Conservation (phyloP, 92 coral and sea anemone species). For the Heliopora coerulea region DNA sequence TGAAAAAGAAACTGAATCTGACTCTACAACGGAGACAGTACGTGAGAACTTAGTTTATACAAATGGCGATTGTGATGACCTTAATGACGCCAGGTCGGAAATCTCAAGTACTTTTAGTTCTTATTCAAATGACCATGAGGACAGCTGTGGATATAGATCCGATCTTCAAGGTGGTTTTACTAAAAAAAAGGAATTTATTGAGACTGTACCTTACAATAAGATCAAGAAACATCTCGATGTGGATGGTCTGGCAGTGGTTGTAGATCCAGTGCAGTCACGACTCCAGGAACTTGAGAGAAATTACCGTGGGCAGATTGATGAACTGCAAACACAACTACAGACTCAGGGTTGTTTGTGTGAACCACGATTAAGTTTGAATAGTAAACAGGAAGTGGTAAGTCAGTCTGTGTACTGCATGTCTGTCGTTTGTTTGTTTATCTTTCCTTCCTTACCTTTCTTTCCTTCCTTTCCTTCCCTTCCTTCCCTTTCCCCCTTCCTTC, state of each 20-base stretch:
- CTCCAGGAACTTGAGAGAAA: conserved; percentile 70
- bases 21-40: background rate
- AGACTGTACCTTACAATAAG: conserved; percentile 49
- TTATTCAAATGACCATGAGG: background rate
- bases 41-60: conserved; percentile 9
- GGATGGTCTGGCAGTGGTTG: conserved; percentile 73
- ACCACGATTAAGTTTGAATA: background rate
- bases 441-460: conserved; percentile 31
- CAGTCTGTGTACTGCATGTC: background rate
- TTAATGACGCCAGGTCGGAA: conserved; percentile 13
- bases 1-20: background rate
- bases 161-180: conserved; percentile 34
- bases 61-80: conserved; percentile 21
- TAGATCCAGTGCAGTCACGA: conserved; percentile 79
- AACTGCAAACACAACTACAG: conserved; percentile 59
- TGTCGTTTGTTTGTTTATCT: conserved; percentile 59
- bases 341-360: conserved; percentile 36
- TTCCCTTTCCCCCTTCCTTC: background rate
- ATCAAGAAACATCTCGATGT: conserved; percentile 70
- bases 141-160: background rate
- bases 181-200: conserved; percentile 33
- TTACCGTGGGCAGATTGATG: conserved; percentile 68
- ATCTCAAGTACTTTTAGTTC: conserved; percentile 13
- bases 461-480: background rate
- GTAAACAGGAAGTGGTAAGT: conserved; percentile 10